These are phyloP conservation scores for Tenualosa thibaudeaui DNA, from an alignment of 2,797 vertebrate genomes.

Conservation along the genomic window DNA sequence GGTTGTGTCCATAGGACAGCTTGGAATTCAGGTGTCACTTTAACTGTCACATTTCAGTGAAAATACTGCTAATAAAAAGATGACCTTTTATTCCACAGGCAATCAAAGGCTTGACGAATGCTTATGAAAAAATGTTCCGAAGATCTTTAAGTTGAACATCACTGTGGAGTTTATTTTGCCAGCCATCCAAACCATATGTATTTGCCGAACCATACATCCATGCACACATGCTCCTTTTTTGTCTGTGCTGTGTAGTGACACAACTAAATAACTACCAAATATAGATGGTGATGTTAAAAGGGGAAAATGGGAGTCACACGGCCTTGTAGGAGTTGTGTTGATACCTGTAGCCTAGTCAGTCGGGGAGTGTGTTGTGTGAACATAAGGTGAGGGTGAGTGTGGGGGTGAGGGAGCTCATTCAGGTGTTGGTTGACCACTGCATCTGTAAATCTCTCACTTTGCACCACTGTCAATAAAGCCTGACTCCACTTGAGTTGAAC, in stretches of 20 bases:
- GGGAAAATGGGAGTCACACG: not conserved
- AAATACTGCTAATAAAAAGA: not conserved
- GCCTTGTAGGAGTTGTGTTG: not conserved
- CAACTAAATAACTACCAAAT: constrained; percentile 6
- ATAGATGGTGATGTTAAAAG: not conserved
- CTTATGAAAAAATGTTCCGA: not conserved
- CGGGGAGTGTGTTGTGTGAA: not conserved
- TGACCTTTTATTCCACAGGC: not conserved
- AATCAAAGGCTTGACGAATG: not conserved
- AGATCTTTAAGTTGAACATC: not conserved
- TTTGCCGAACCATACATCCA: not conserved
- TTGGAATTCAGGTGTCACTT: not conserved
- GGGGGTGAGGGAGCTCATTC: not conserved
- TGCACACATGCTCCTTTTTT: not conserved
- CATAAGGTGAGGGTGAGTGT: not conserved
- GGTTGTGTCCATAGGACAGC: not conserved
- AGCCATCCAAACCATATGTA: no score
- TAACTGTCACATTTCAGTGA: not conserved
- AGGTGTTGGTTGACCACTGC: not conserved
- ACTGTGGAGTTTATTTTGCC: not conserved
- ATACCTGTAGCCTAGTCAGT: not conserved
- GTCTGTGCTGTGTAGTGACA: constrained; percentile 9
- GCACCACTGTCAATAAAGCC: constrained; percentile 24
- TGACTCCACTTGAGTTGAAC: constrained; percentile 45
- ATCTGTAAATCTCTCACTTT: constrained; percentile 22